Evolutionary conservation across 2,888 invertebrate genomes (phyloP).

Genomic region (Ophion ellenae): DNA sequence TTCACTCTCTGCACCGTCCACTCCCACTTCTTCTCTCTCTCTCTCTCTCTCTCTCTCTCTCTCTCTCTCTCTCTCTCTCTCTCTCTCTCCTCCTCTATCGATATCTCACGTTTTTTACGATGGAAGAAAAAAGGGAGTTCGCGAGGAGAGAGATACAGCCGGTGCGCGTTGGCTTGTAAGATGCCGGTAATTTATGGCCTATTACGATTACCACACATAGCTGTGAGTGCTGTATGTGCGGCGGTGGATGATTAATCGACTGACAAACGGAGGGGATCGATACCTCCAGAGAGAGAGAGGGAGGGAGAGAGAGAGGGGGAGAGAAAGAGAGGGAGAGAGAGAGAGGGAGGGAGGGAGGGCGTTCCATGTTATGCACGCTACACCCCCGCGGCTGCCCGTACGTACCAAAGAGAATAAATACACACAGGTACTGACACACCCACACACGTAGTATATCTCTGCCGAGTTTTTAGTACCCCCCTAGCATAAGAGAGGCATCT

Average conservation of each 20-base stretch:
- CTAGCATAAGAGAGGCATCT: neutral
- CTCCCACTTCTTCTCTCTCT: neutral
- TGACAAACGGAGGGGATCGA: constrained; percentile 72
- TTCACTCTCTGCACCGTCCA: neutral
- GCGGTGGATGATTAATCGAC: constrained; percentile 73
- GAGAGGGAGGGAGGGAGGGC: constrained; percentile 11
- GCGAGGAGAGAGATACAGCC: constrained; percentile 30
- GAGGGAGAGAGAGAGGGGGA: too few relatives aligned
- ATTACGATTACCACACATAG: constrained; percentile 72
- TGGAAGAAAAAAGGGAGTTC: constrained; percentile 4
- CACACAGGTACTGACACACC: neutral
- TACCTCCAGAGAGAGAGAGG: constrained; percentile 46
- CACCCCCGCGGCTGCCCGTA: constrained; percentile 31
- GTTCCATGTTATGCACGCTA: constrained; percentile 52
- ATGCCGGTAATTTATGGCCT: constrained; percentile 75
- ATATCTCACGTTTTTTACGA: constrained; percentile 27
- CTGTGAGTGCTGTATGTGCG: constrained; percentile 49
- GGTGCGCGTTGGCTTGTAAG: constrained; percentile 69
- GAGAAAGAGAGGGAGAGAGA: neutral
- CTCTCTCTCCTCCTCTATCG: neutral
- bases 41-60: neutral
- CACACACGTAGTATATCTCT: neutral
- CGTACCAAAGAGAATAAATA: constrained; percentile 21
- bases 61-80: neutral
- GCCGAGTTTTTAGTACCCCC: constrained; percentile 24